phyloP scores from a whole-genome alignment of 2,888 invertebrate genomes.

The Venusia cambrica region DNA sequence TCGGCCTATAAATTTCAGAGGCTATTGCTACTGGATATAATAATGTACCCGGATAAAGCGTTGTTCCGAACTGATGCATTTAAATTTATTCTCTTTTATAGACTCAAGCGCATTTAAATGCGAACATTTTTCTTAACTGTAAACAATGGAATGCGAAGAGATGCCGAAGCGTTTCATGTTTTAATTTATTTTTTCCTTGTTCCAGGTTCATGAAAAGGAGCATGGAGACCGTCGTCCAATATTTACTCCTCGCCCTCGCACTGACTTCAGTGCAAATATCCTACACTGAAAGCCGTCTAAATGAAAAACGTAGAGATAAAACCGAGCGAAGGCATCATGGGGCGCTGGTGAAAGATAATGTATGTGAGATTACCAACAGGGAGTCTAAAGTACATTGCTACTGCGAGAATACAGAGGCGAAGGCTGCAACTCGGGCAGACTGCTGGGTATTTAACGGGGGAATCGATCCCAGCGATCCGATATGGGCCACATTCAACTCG shows the following conservation, averaged over 20 bases:
- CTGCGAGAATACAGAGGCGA: conserved; percentile 81
- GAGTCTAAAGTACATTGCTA: conserved; percentile 84
- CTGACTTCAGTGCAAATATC: conserved; percentile 78
- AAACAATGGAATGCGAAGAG: conserved; percentile 5
- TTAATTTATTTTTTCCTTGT: conserved; percentile 57
- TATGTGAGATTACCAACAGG: conserved; percentile 79
- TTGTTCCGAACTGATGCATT: conserved; percentile 8
- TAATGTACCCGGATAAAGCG: conserved; percentile 10
- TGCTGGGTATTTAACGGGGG: conserved; percentile 89
- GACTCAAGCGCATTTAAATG: not conserved
- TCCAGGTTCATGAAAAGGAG: conserved; percentile 58
- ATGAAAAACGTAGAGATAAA: conserved; percentile 78
- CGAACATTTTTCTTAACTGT: conserved; percentile 3
- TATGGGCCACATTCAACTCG: conserved; percentile 87
- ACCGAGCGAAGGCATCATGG: conserved; percentile 67
- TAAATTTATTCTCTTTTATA: conserved; percentile 4
- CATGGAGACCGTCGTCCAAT: conserved; percentile 73
- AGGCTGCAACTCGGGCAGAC: conserved; percentile 84
- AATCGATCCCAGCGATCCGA: conserved; percentile 84
- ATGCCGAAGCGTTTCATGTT: conserved; percentile 23
- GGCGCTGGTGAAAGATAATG: conserved; percentile 70
- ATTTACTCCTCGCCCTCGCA: conserved; percentile 75
- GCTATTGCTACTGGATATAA: conserved; percentile 6
- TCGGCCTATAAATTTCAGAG: conserved; percentile 10
- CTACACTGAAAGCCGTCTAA: conserved; percentile 74